Evolutionary conservation across 2,888 invertebrate species (phyloP), one percentile per base, ranked within the genome.

Genomic region (Catocala nupta): DNA sequence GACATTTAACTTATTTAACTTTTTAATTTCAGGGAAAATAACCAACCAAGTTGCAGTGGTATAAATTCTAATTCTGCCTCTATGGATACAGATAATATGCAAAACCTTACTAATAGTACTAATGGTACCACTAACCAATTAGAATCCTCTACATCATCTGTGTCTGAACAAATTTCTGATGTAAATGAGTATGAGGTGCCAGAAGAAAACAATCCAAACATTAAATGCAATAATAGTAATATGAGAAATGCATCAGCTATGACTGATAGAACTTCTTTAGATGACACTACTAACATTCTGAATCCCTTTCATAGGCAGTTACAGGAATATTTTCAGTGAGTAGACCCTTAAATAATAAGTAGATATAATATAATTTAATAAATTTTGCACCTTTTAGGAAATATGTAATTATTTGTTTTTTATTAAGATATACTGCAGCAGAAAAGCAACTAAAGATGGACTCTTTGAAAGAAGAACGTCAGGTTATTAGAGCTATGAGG

Each of bases 361-460:
- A 25, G 25, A 3, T 25, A 25, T 3, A 25, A 25, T 25, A 25
- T 25, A 25, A 25, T 3, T 25, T 25, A 25, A 3, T 25, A 25
- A 25, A 25, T 25, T 25, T 25, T 25, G 25, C 25, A 25, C 25
- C 4, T 25, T 4, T 3, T 25, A 1, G 0, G 25, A 25, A 25
- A 25, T 25, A 25, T 25, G 25, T 25, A 25, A 25, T 25, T 0
- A 25, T 25, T 25, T 25, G 1, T 25, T 25, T 8, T 43, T 13
- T 48, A 16, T 54, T 12, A 34, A 91, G 91, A 57, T 89, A 81
- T 66, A 78, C 85, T 69, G 70, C 84, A 43, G 80, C 81, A 43
- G 91, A 91, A 70, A 93, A 90, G 72, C 81, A 89, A 65, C 66
- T 93, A 16, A 93, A 92, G 75, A 83, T 93, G 77, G 94, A 93